These are phyloP conservation scores for Silurus meridionalis DNA, from an alignment of 2,113 vertebrate species.

Conservation along the genomic window DNA sequence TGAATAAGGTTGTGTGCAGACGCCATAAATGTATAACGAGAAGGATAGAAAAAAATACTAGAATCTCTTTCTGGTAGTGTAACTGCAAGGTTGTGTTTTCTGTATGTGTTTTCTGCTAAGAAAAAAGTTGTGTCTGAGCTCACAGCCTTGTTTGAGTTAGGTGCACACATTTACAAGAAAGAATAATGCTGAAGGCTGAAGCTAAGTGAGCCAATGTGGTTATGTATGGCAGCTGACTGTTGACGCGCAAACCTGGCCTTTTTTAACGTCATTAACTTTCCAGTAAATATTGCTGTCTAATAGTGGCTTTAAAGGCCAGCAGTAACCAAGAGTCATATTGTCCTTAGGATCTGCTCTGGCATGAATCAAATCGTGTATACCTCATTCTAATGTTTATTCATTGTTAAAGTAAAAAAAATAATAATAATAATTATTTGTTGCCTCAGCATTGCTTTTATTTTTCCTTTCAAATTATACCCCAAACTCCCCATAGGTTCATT, in stretches of 20 bases:
- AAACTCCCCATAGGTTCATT: conserved; percentile 19
- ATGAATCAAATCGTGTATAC: not conserved
- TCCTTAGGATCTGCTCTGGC: not conserved
- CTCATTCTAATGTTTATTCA: conserved; percentile 20
- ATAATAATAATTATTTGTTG: conserved; percentile 31
- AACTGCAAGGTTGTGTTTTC: not conserved
- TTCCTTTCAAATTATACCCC: conserved; percentile 1
- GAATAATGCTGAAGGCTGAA: not conserved
- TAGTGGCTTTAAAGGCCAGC: not conserved
- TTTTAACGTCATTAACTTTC: not conserved
- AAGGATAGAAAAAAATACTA: not conserved
- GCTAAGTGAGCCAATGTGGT: not conserved
- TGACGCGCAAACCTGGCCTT: not conserved
- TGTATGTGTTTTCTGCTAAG: not conserved
- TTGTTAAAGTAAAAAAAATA: too few relatives aligned
- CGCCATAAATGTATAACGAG: not conserved
- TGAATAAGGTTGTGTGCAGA: too few relatives aligned
- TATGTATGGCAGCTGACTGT: not conserved
- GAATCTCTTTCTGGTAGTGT: not conserved
- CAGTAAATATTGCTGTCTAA: conserved; percentile 26
- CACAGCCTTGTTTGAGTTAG: not conserved
- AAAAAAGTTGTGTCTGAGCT: not conserved
- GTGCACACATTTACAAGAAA: not conserved
- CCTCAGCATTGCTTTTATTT: conserved; percentile 44
- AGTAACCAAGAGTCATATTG: not conserved